Evolutionary conservation across 2,113 vertebrate genomes (phyloP).

Genomic region (Neogobius melanostomus): DNA sequence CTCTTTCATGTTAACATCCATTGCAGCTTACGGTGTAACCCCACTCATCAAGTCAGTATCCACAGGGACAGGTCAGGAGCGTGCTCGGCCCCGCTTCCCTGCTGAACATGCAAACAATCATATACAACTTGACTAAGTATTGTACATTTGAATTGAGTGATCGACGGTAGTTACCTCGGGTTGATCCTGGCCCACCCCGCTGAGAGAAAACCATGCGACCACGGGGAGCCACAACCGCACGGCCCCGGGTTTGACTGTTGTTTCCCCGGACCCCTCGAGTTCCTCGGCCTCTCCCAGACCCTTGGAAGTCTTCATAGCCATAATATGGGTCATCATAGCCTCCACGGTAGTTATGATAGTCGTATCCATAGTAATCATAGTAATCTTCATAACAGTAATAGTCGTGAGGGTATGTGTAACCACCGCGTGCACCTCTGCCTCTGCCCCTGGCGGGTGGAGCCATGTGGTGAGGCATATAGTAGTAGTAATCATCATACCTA

Average conservation of each 20-base stretch:
- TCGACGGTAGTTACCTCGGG: conserved; percentile 83
- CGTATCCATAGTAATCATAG: conserved; percentile 99
- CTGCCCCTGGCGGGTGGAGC: conserved; percentile 92
- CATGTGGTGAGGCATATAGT: conserved; percentile 96
- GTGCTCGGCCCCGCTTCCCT: conserved; percentile 99
- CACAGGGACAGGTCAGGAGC: conserved; percentile 99
- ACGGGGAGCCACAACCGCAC: conserved; percentile 86
- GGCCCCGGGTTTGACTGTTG: conserved; percentile 79
- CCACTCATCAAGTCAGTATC: conserved; percentile 99
- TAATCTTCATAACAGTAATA: conserved; percentile 99
- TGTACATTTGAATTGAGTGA: neutral
- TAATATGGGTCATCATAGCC: conserved; percentile 99
- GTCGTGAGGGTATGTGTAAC: conserved; percentile 95
- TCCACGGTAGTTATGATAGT: conserved; percentile 99
- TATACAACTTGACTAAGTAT: neutral
- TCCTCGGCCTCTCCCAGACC: conserved; percentile 94
- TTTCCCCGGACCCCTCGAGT: conserved; percentile 84
- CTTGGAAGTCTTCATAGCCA: conserved; percentile 98
- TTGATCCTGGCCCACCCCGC: conserved; percentile 92
- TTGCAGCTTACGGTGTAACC: conserved; percentile 99
- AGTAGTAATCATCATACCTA: conserved; percentile 99
- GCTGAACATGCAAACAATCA: conserved; percentile 84
- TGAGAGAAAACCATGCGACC: conserved; percentile 93
- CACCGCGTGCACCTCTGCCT: conserved; percentile 91
- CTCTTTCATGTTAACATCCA: conserved; percentile 91